phyloP scores from a whole-genome alignment of 2,113 vertebrate species.

The Pseudorectes ferrugineus region DNA sequence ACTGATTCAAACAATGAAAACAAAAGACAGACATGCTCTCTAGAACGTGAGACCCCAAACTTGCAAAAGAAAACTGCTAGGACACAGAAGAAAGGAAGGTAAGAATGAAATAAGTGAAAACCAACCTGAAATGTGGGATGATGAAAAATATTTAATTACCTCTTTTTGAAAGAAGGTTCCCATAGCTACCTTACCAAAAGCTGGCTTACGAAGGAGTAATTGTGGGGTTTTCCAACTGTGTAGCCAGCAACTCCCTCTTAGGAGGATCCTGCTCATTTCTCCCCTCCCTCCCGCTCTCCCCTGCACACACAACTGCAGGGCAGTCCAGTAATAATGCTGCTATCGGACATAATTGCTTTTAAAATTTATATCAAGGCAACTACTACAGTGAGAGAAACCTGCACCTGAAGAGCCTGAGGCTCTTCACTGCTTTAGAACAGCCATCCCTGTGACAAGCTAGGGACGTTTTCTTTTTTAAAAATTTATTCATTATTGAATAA shows the following conservation, averaged over 20 bases:
- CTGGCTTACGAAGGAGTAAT: not conserved
- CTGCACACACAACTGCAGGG: not conserved
- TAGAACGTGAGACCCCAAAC: not conserved
- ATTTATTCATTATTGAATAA: not conserved
- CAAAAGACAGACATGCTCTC: not conserved
- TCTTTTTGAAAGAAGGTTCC: not conserved
- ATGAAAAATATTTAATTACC: not conserved
- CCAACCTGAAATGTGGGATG: not conserved
- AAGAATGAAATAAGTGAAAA: not conserved
- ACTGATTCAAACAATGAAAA: not conserved
- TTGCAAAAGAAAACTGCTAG: not conserved
- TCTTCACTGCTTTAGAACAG: not conserved
- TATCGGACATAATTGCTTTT: not conserved
- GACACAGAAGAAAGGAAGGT: not conserved
- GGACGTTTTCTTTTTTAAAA: not conserved
- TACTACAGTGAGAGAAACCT: not conserved
- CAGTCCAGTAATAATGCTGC: not conserved
- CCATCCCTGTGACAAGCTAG: not conserved
- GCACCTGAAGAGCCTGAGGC: not conserved
- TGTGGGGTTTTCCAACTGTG: not conserved
- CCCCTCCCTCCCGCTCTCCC: not conserved
- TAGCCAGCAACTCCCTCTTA: not conserved
- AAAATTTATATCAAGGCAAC: not conserved
- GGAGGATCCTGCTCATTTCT: not conserved
- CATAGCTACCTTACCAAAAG: not conserved